Base-by-base conservation (phyloP, 2,888 invertebrate species). In the Glyphotaelius pellucidus region DNA sequence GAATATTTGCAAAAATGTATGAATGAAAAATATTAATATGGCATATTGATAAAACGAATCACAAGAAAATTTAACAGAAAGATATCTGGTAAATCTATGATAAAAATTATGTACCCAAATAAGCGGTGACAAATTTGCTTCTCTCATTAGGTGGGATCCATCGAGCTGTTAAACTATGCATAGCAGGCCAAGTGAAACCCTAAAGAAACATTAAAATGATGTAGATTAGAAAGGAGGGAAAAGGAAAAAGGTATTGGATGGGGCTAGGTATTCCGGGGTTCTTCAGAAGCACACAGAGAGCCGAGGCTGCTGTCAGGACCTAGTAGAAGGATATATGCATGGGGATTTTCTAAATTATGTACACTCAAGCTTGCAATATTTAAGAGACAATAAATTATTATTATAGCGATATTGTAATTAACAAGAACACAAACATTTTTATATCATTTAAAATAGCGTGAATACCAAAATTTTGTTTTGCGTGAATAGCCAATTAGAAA, bases 101-200 rank as follows among this genome's bases (percentile, higher is more conserved):
- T 89, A 80, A 90, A 90, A 87, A 80, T 31, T 91, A 88, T 88
- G 89, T 94, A 95, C 97, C 97, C 93, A 97, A 94, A 94, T 97
- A 97, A 83, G 97, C 96, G 52, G 97, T 97, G 4, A 97, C 96
- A 93, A 97, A 97, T 95, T 97, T 97, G 94, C 98, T 97, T 91
- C 98, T 96, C 94, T 98, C 98, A 93, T 97, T 96, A 0, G 98
- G 97, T 25, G 98, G 98, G 90, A 98, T 98, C 98, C 98, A 98
- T 94, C 97, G 96, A 0, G 98, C 97, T 93, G 98, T 97, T 96
- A 98, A 96, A 38, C 97, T 96, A 94, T 98, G 98, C 97, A 98
- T 98, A 3, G 98, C 97, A 3, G 98, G 98, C 97, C 98, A 98
- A 7, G 97, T 95, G 38, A 97, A 96, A 5, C 97, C 97, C 97